Percentiles rank a stretch among this genome's conserved stretches.
Evolutionary conservation across 2,113 vertebrate genomes (phyloP).

Genomic region (Vidua chalybeata): DNA sequence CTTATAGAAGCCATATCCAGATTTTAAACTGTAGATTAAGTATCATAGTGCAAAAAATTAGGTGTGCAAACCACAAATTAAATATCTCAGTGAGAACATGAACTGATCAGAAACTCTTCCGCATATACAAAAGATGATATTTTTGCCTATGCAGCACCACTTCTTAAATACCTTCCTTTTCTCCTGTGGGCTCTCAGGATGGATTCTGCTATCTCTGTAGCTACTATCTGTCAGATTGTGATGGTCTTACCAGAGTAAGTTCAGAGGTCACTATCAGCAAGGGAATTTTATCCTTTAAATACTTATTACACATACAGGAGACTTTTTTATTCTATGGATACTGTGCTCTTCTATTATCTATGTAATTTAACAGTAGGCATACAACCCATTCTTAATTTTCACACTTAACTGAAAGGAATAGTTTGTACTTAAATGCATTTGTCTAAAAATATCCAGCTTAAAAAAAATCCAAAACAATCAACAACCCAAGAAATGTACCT

Average conservation of each 20-base stretch:
- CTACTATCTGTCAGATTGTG: background rate
- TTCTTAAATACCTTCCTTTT: background rate
- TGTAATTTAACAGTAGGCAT: background rate
- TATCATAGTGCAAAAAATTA: background rate
- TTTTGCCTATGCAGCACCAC: background rate
- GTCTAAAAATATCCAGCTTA: background rate
- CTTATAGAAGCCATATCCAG: background rate
- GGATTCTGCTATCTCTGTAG: background rate
- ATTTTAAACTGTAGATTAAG: background rate
- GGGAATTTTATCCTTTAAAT: background rate
- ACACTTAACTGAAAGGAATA: background rate
- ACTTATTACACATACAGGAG: background rate
- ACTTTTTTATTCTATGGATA: background rate
- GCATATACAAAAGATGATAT: background rate
- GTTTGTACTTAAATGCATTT: background rate
- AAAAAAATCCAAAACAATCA: background rate
- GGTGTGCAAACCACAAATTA: background rate
- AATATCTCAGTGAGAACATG: background rate
- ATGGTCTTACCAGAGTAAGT: background rate
- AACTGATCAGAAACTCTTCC: background rate
- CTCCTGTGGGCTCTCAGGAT: background rate
- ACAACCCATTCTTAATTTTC: background rate
- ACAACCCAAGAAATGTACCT: background rate
- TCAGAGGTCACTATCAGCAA: background rate
- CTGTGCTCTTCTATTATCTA: background rate